Conservation (phyloP, 2,888 invertebrate genomes). For the Chorisops tibialis region DNA sequence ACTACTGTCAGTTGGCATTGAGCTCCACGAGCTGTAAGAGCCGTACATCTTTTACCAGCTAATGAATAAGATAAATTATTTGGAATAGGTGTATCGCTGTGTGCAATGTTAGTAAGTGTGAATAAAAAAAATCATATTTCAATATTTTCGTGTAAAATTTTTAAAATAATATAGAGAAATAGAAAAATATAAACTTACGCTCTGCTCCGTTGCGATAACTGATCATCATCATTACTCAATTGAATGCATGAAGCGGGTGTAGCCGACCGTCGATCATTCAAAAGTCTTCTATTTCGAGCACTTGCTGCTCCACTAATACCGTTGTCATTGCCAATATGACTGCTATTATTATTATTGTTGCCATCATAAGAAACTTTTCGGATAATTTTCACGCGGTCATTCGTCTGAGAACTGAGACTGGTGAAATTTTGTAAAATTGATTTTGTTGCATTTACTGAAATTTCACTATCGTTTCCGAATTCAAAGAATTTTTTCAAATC, state of each 20-base stretch:
- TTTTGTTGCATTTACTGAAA: neutral
- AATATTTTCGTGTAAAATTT: neutral
- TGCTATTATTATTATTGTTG: neutral
- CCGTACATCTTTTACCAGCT: constrained; percentile 23
- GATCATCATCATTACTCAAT: constrained; percentile 17
- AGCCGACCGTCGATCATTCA: neutral
- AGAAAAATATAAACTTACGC: constrained; percentile 18
- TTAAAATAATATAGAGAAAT: neutral
- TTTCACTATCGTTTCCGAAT: neutral
- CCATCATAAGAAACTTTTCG: neutral
- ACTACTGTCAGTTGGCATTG: constrained; percentile 22
- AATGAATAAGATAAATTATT: neutral
- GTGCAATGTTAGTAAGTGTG: neutral
- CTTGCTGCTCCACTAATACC: neutral
- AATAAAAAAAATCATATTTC: neutral
- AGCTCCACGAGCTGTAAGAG: constrained; percentile 26
- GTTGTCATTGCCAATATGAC: neutral
- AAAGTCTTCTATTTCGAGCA: neutral
- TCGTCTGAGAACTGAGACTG: neutral
- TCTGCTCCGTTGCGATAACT: constrained; percentile 15
- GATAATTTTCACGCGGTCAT: neutral
- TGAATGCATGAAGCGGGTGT: neutral
- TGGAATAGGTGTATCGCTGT: neutral
- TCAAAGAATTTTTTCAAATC: constrained; percentile 15
- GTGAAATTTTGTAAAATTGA: neutral